Evolutionary conservation across 1,140 invertebrate genomes (phyloP).

Genomic region (Trachymyrmex cornetzi): DNA sequence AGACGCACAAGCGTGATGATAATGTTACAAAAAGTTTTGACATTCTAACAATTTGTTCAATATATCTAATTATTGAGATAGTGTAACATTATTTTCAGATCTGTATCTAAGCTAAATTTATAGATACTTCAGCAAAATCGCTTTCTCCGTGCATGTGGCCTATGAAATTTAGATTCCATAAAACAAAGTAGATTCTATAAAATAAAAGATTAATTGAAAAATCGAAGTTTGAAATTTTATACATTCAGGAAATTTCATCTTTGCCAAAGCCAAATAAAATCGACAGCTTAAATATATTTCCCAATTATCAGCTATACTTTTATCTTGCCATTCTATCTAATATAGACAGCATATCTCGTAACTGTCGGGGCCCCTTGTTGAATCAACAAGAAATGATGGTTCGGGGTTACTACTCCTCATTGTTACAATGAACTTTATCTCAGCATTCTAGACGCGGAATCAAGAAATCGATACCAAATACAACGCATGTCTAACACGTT

Average conservation of each 20-base stretch:
- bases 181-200: neutral
- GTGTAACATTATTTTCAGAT: too few relatives aligned
- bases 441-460: neutral
- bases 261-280: neutral
- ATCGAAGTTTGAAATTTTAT: neutral
- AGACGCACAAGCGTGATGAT: too few relatives aligned
- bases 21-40: too few relatives aligned
- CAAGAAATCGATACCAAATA: conserved; percentile 34
- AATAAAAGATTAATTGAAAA: neutral
- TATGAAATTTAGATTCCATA: neutral
- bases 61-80: too few relatives aligned
- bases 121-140: too few relatives aligned
- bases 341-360: neutral
- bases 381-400: conserved; percentile 50
- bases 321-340: neutral
- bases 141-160: too few relatives aligned
- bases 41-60: too few relatives aligned
- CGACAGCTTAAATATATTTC: conserved; percentile 23
- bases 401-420: conserved; percentile 4
- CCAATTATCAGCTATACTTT: conserved; percentile 1
- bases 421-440: conserved; percentile 40
- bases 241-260: neutral
- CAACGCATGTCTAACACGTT: conserved; percentile 1
- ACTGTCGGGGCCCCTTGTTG: conserved; percentile 34
- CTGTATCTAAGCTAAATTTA: too few relatives aligned